Evolutionary conservation across 2,888 invertebrate species (phyloP).

Genomic region (Tortricodes alternella): DNA sequence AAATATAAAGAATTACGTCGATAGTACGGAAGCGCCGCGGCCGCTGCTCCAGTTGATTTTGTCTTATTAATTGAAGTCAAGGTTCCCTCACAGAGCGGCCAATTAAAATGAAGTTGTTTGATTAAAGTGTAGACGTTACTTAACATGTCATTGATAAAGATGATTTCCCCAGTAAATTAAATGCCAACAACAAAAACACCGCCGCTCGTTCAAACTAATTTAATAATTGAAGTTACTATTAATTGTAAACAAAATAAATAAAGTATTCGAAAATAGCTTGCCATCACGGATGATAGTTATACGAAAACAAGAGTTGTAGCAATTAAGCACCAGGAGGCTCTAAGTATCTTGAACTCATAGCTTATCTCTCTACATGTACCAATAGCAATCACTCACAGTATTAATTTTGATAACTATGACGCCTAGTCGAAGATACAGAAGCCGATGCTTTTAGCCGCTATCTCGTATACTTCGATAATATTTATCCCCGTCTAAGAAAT

Average conservation of each 20-base stretch:
- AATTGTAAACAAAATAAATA: constrained; percentile 47
- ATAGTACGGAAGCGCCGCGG: constrained; percentile 51
- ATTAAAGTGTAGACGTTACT: constrained; percentile 66
- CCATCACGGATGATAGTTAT: background rate
- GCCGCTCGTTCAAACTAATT: constrained; percentile 43
- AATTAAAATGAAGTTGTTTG: constrained; percentile 66
- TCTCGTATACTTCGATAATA: constrained; percentile 56
- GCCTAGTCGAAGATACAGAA: constrained; percentile 69
- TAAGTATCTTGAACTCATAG: constrained; percentile 38
- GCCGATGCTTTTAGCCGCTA: constrained; percentile 73
- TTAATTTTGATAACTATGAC: constrained; percentile 76
- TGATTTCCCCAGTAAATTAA: constrained; percentile 60
- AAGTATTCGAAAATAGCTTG: constrained; percentile 16
- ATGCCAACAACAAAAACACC: constrained; percentile 49
- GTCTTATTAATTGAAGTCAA: constrained; percentile 67
- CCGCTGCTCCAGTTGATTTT: constrained; percentile 59
- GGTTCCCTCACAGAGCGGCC: constrained; percentile 54
- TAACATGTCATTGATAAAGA: constrained; percentile 59
- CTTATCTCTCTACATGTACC: constrained; percentile 58
- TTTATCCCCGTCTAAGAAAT: constrained; percentile 53
- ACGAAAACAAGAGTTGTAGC: constrained; percentile 27
- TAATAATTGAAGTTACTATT: constrained; percentile 35
- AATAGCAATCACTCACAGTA: constrained; percentile 72
- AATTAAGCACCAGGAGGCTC: constrained; percentile 38
- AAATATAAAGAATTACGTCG: constrained; percentile 58